These are phyloP conservation scores for Rhea pennata DNA, from an alignment of 2,113 vertebrate genomes.

Conservation along the genomic window DNA sequence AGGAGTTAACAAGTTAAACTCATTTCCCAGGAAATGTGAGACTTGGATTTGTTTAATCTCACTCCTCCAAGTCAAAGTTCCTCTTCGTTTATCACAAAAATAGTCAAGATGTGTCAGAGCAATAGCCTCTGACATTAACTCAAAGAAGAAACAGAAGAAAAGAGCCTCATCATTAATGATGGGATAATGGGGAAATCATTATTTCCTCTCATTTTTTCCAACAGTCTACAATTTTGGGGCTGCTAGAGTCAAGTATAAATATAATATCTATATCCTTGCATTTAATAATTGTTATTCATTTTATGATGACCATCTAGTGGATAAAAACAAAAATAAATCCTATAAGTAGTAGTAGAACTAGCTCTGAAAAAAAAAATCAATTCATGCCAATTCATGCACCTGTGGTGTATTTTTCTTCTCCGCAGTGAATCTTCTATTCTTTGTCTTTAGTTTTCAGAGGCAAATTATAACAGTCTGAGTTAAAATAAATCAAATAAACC, in stretches of 20 bases:
- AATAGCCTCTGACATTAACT: neutral
- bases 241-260: neutral
- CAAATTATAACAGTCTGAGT: neutral
- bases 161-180: neutral
- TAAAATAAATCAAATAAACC: neutral
- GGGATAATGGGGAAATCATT: neutral
- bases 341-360: neutral
- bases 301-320: neutral
- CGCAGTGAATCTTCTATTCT: neutral
- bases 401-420: neutral
- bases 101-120: neutral
- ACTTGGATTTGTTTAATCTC: neutral
- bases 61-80: neutral
- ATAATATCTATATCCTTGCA: neutral
- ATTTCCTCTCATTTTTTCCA: neutral
- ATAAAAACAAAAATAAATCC: neutral
- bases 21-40: neutral
- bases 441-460: neutral
- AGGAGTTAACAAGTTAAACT: neutral
- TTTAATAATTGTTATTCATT: neutral
- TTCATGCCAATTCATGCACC: neutral
- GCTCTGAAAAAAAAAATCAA: neutral
- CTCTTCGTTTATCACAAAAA: too few species aligned
- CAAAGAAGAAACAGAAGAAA: neutral
- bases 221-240: neutral